Conservation (phyloP, 2,113 vertebrate species). For the Hemibagrus wyckioides region DNA sequence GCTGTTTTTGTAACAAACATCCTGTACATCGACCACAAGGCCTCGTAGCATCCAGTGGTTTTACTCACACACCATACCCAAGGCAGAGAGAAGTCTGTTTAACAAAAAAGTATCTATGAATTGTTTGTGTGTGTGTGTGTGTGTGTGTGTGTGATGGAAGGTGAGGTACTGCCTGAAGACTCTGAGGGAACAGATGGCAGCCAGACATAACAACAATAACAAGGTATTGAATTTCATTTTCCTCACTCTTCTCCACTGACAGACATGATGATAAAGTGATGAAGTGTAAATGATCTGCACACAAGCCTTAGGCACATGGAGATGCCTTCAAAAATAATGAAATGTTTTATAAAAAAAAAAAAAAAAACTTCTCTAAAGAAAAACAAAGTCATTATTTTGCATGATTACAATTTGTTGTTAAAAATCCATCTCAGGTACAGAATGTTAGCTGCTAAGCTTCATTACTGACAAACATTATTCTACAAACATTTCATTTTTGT, state of each 20-base stretch:
- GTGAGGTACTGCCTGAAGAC: conserved; percentile 78
- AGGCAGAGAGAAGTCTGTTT: no score
- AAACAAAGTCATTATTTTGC: not conserved
- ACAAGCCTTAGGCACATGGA: not conserved
- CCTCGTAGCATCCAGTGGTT: not conserved
- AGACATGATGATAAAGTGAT: not conserved
- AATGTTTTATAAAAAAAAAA: not conserved
- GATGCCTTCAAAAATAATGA: not conserved
- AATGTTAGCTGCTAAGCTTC: not conserved
- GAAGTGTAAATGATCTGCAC: not conserved
- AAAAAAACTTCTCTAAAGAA: not conserved
- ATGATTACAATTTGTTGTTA: no score
- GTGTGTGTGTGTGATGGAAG: conserved; percentile 53
- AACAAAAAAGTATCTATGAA: no score
- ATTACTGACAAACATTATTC: no score
- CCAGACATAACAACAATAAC: conserved; percentile 68
- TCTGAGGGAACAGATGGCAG: conserved; percentile 76
- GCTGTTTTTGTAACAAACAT: no score
- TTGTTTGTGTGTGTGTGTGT: not conserved
- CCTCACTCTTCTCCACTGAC: not conserved
- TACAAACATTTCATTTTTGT: not conserved
- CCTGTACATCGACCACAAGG: not conserved
- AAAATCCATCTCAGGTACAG: not conserved
- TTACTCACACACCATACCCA: not conserved
- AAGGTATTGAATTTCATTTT: conserved; percentile 55